These are phyloP conservation scores for Meteorus colon DNA, from an alignment of 2,888 invertebrate genomes.

Conservation along the genomic window DNA sequence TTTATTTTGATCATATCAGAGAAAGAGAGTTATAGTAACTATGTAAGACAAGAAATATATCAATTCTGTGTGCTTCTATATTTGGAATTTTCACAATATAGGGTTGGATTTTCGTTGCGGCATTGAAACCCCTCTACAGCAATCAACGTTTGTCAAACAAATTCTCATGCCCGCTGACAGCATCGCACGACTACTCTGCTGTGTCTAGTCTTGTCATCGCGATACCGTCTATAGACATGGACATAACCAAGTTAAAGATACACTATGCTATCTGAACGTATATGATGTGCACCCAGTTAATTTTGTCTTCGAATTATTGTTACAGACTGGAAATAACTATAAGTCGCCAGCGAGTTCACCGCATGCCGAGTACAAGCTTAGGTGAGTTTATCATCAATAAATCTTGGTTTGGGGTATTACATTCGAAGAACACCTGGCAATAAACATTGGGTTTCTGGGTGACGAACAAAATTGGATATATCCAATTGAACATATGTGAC, in stretches of 20 bases:
- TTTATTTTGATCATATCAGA: too few species aligned
- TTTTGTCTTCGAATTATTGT: conserved; percentile 50
- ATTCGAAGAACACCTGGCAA: too few species aligned
- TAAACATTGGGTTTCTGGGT: too few species aligned
- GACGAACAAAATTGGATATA: too few species aligned
- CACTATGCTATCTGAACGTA: neutral
- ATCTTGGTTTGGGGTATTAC: too few species aligned
- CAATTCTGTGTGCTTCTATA: too few species aligned
- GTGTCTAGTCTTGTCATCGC: neutral
- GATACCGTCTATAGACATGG: neutral
- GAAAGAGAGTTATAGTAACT: too few species aligned
- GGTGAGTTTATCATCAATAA: conserved; percentile 56
- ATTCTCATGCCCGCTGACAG: conserved; percentile 35
- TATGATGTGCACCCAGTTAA: neutral
- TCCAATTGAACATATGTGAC: too few species aligned
- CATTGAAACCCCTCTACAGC: neutral
- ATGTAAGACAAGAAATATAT: too few species aligned
- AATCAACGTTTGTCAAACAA: neutral
- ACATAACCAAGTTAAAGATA: conserved; percentile 14
- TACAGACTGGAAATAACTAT: conserved; percentile 66
- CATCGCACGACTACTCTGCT: conserved; percentile 43
- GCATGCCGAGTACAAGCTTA: conserved; percentile 64
- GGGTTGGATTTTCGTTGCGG: neutral
- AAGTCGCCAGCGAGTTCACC: conserved; percentile 67
- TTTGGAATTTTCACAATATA: neutral